These are phyloP conservation scores for Drosophila kepulauana DNA, from an alignment of 1,140 invertebrate genomes.

Conservation along the genomic window DNA sequence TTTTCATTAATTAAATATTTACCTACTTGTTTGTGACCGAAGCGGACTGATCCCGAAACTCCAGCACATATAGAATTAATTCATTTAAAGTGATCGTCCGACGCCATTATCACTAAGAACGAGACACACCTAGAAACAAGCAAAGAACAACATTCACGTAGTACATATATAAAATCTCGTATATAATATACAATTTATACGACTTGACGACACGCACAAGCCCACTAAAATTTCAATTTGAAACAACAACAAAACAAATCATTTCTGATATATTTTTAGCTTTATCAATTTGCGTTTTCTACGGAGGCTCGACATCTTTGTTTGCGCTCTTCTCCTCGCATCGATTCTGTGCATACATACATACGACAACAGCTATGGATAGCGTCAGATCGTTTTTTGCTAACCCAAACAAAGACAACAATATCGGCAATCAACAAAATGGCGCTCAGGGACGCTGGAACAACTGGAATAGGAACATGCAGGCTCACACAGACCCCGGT, in stretches of 20 bases:
- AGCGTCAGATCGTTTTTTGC: slow-evolving; percentile 78
- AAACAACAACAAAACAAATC: slow-evolving; percentile 56
- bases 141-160: slow-evolving; percentile 17
- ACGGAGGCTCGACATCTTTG: slow-evolving; percentile 70
- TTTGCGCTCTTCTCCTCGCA: background rate
- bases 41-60: slow-evolving; percentile 36
- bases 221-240: slow-evolving; percentile 60
- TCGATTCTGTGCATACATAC: slow-evolving; percentile 37
- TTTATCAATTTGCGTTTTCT: slow-evolving; percentile 70
- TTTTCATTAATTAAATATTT: slow-evolving; percentile 15
- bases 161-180: slow-evolving; percentile 3
- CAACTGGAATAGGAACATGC: slow-evolving; percentile 57
- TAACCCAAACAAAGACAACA: slow-evolving; percentile 65
- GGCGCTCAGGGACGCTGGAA: slow-evolving; percentile 53
- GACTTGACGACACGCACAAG: slow-evolving; percentile 28
- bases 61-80: slow-evolving; percentile 49
- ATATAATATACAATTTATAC: slow-evolving; percentile 17
- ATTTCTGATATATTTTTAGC: slow-evolving; percentile 74
- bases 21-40: background rate
- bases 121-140: slow-evolving; percentile 39
- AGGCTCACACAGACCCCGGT: slow-evolving; percentile 45
- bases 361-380: slow-evolving; percentile 62
- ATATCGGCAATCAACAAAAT: slow-evolving; percentile 61
- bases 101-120: slow-evolving; percentile 37
- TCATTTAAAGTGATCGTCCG: slow-evolving; percentile 40